phyloP scores from a whole-genome alignment of 1,140 invertebrate genomes.

The Calephelis nemesis region DNA sequence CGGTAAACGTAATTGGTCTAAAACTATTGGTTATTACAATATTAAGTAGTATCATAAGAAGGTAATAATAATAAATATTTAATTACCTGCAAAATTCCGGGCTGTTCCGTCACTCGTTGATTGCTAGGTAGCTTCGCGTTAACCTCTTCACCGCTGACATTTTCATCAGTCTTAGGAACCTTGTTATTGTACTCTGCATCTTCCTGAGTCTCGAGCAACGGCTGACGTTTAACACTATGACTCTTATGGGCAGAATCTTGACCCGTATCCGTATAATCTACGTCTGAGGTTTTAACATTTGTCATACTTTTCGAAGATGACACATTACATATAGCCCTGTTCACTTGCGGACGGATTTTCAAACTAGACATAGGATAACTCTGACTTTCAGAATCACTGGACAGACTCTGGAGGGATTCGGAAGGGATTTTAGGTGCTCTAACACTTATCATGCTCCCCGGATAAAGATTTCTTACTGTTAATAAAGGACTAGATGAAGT shows the following conservation, averaged over 20 bases:
- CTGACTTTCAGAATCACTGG: conserved; percentile 82
- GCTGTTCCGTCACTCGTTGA: conserved; percentile 48
- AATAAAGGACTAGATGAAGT: conserved; percentile 84
- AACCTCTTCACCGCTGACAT: conserved; percentile 42
- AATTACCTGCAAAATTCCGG: conserved; percentile 67
- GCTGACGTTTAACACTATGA: conserved; percentile 52
- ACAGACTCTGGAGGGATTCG: conserved; percentile 82
- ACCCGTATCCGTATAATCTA: conserved; percentile 67
- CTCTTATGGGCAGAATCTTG: conserved; percentile 64
- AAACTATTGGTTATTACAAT: no score
- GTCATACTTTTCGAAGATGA: conserved; percentile 80
- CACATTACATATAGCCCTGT: conserved; percentile 55
- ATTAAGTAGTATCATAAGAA: no score
- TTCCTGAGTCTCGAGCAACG: conserved; percentile 60
- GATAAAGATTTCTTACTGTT: conserved; percentile 81
- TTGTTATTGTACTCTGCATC: conserved; percentile 66
- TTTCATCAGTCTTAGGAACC: conserved; percentile 70
- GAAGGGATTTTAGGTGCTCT: conserved; percentile 75
- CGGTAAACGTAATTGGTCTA: no score
- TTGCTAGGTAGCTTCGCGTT: conserved; percentile 37
- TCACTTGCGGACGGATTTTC: conserved; percentile 75
- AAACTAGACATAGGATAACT: conserved; percentile 71
- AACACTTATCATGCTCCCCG: conserved; percentile 81
- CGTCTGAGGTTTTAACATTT: conserved; percentile 73
- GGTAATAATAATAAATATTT: not conserved